A percentile compares a stretch with the other conserved stretches of the same genome.
Conservation (phyloP, 1,140 invertebrate species). For the Rhagoletis zephyria region DNA sequence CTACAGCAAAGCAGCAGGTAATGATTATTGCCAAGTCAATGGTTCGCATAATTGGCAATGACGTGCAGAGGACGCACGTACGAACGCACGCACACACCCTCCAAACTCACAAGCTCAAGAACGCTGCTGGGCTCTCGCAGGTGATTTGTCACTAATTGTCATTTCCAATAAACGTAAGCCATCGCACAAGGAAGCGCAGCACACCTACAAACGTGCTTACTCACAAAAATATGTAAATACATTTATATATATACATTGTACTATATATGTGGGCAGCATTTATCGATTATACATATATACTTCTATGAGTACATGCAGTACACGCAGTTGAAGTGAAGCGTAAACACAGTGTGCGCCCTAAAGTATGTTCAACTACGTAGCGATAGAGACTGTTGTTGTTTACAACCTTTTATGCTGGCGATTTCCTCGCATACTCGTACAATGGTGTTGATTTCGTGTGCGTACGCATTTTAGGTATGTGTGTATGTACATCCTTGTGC, state of each 20-base stretch:
- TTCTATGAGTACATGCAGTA: neutral
- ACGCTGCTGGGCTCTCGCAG: neutral
- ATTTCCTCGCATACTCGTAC: neutral
- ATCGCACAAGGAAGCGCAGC: neutral
- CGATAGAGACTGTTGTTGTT: neutral
- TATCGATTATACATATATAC: neutral
- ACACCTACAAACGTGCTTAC: neutral
- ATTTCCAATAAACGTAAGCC: conserved; percentile 24
- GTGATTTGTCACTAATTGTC: conserved; percentile 50
- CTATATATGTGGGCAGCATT: no score
- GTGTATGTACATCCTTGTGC: neutral
- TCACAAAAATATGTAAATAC: neutral
- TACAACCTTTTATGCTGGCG: neutral
- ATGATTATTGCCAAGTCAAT: conserved; percentile 44
- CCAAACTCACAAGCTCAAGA: neutral
- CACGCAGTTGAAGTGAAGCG: neutral
- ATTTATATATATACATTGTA: neutral
- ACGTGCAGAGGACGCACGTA: neutral
- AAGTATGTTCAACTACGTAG: neutral
- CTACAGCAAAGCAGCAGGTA: neutral
- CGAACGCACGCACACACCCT: neutral
- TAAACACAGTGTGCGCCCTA: neutral
- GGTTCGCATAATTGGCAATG: conserved; percentile 38
- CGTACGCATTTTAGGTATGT: neutral
- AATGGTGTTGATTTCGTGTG: no score